Base-by-base conservation (phyloP, 2,113 vertebrate genomes). In the Halcyon malimbica region DNA sequence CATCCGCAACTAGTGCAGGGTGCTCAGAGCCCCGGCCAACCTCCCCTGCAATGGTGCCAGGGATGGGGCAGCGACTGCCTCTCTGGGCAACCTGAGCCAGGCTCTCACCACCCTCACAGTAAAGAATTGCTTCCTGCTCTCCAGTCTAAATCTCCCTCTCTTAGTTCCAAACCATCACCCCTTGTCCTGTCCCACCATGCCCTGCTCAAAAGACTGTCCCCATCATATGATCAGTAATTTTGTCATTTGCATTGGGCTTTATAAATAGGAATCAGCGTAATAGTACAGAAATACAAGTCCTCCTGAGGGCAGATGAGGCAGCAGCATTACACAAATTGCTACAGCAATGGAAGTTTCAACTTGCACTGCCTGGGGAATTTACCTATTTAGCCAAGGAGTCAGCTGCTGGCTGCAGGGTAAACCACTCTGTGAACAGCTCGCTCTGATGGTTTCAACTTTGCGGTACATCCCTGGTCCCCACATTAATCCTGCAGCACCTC, bases 261-360 rank as follows among this genome's bases (percentile, higher is more conserved):
- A 2, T 16, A 16, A 48, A 18, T 5, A 29, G 59, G 31, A 42
- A 28, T 53, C 28, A 15, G 0, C 0, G 0, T 25, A 29, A 13
- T 0, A 5, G 63, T 10, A 6, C 3, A 62, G 68, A 29, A 81
- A 13, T 25, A 11, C 20, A 14, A 26, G 54, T 29, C 37, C 56
- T 42, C 37, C 31, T 1, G 14, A 33, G 46, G 48, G 39, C 13
- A 17, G n/a, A 2, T 5, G 48, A 18, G 9, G 75, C 46, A 1
- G 5, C 29, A 15, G 0, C 11, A 5, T 51, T 11, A 2, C 5
- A n/a, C 9, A 16, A 14, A 39, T 18, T 25, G 31, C 56, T 51
- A 2, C 2, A 15, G 69, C 54, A 28, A 0, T 28, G 13, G 3
- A 7, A 35, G 44, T 19, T 50, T 41, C 48, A 4, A 2, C 15